Evolutionary conservation across 1,140 invertebrate species (phyloP).

Genomic region (Zaprionus ornatus): DNA sequence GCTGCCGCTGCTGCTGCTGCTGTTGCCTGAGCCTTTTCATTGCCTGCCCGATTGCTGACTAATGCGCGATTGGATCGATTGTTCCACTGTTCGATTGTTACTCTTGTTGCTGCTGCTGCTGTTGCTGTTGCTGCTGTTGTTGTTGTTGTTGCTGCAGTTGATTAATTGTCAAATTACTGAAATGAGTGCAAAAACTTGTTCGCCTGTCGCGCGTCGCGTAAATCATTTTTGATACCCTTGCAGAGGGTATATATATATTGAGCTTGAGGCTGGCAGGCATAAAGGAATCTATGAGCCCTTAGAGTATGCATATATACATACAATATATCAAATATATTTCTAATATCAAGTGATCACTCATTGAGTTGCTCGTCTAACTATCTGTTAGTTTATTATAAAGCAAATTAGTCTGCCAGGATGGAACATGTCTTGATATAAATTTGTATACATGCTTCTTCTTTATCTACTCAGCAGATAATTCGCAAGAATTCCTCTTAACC

Average conservation of each 20-base stretch:
- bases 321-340: too few relatives aligned
- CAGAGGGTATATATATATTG: background rate
- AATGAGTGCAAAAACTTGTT: constrained; percentile 82
- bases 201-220: constrained; percentile 67
- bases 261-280: background rate
- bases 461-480: too few relatives aligned
- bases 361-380: too few relatives aligned
- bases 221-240: constrained; percentile 58
- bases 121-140: constrained; percentile 40
- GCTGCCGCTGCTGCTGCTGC: background rate
- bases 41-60: constrained; percentile 63
- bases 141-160: constrained; percentile 65
- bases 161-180: constrained; percentile 82
- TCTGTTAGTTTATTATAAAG: too few relatives aligned
- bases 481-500: too few relatives aligned
- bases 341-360: too few relatives aligned
- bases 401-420: too few relatives aligned
- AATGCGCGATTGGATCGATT: constrained; percentile 60
- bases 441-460: too few relatives aligned
- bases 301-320: too few relatives aligned
- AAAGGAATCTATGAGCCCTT: too few relatives aligned
- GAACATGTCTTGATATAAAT: too few relatives aligned
- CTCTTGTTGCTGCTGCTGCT: constrained; percentile 41
- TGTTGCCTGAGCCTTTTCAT: constrained; percentile 42
- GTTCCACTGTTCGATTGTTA: constrained; percentile 43